Evolutionary conservation across 2,888 invertebrate species (phyloP).

Genomic region (Chloroclystis v-ata): DNA sequence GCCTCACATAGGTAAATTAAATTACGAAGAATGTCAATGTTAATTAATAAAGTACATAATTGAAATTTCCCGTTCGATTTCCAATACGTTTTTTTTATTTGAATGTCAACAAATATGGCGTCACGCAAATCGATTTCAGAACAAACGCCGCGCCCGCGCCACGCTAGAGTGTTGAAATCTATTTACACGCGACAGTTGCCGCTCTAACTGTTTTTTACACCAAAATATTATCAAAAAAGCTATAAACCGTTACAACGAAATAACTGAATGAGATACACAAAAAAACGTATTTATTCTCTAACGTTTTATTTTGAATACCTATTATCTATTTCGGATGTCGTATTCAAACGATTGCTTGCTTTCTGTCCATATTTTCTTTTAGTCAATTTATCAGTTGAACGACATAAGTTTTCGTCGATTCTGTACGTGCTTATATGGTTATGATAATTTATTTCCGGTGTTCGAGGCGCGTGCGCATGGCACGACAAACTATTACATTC

Average conservation of each 20-base stretch:
- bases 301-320: slow-evolving; percentile 37
- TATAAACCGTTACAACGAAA: slow-evolving; percentile 47
- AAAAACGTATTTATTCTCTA: slow-evolving; percentile 39
- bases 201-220: slow-evolving; percentile 30
- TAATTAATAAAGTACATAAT: too few relatives aligned
- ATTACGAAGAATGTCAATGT: too few relatives aligned
- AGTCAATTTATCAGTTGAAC: slow-evolving; percentile 69
- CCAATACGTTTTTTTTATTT: slow-evolving; percentile 47
- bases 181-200: slow-evolving; percentile 31
- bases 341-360: slow-evolving; percentile 48
- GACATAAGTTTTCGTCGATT: slow-evolving; percentile 72
- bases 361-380: slow-evolving; percentile 58
- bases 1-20: too few relatives aligned
- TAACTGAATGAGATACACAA: slow-evolving; percentile 40
- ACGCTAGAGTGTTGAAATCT: slow-evolving; percentile 28
- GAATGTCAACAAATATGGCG: slow-evolving; percentile 66
- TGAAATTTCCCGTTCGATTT: too few relatives aligned
- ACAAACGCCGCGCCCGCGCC: slow-evolving; percentile 44
- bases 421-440: slow-evolving; percentile 72
- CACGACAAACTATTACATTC: slow-evolving; percentile 77
- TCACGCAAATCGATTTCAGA: slow-evolving; percentile 59
- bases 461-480: slow-evolving; percentile 71
- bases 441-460: slow-evolving; percentile 79
- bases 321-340: slow-evolving; percentile 40
- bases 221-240: slow-evolving; percentile 29